A percentile compares a stretch with the other conserved stretches of the same genome.
Conservation (phyloP, 2,113 vertebrate genomes). For the Catagonus wagneri region DNA sequence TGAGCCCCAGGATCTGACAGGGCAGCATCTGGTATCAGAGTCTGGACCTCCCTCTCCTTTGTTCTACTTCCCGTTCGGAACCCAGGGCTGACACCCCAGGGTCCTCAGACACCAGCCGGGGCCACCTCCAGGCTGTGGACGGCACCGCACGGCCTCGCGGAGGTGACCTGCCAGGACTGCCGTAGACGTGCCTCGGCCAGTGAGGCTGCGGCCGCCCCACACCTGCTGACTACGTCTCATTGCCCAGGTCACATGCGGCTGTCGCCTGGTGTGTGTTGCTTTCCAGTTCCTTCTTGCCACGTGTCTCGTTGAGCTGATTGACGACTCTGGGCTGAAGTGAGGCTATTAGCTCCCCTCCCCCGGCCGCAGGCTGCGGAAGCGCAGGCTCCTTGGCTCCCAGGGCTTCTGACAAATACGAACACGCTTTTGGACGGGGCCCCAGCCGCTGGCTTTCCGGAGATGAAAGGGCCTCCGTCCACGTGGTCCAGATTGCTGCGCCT, state of each 20-base stretch:
- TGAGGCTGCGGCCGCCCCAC: accelerated
- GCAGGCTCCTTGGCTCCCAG: constrained; percentile 58
- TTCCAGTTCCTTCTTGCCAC: neutral
- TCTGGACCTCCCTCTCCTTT: neutral
- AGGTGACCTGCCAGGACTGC: neutral
- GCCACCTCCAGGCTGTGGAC: neutral
- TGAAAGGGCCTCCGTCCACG: constrained; percentile 65
- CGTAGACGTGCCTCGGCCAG: neutral
- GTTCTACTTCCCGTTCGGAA: neutral
- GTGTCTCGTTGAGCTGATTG: constrained; percentile 54
- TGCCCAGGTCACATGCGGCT: neutral
- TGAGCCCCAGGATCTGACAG: neutral
- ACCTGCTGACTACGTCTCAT: neutral
- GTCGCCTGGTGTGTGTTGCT: neutral
- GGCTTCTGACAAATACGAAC: constrained; percentile 54
- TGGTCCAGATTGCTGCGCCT: constrained; percentile 44
- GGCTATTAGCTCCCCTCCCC: constrained; percentile 54
- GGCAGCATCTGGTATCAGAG: neutral
- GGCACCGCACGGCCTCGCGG: neutral
- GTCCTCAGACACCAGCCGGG: too few relatives aligned
- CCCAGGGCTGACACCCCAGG: neutral
- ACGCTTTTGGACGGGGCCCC: constrained; percentile 30
- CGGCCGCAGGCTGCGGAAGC: constrained; percentile 2
- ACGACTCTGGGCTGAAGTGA: neutral
- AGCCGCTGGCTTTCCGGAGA: constrained; percentile 45